Evolutionary conservation across 1,140 invertebrate genomes (phyloP), one percentile per base, ranked within the genome.

Genomic region (Maconellicoccus hirsutus): DNA sequence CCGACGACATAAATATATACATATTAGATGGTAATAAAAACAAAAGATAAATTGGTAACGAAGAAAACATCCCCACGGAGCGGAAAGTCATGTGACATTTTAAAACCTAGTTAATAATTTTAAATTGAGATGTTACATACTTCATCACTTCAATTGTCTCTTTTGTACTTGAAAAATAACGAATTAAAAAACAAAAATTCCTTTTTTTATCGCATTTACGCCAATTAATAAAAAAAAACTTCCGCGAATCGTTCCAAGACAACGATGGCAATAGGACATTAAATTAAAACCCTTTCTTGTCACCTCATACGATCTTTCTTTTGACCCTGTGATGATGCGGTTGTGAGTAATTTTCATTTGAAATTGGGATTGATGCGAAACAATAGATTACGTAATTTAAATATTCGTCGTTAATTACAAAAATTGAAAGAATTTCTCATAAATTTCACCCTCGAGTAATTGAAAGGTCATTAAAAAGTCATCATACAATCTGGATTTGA

Each of bases 381-480:
- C 16, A 52, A 3, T 52, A 3, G 6, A 33, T 33, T 33, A 52
- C 42, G 10, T 52, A 52, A 52, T 52, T 4, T 2, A 16, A 52
- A 52, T 52, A 19, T 52, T 14, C n/a, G 42, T 33, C 29, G 29
- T 19, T 52, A 52, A 14, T 52, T 19, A 19, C 42, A 52, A 52
- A 52, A 52, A 52, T 16, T 16, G 42, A 52, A 14, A 52, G 10
- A 14, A 52, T 52, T 52, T 52, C 42, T 52, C n/a, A 14, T 52
- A 52, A 52, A 52, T 52, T 52, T 52, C 42, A 52, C 42, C 42
- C 42, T 52, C 42, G 42, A 52, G 42, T 52, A 52, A 52, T 52
- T 52, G n/a, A 52, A 3, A 52, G n/a, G 42, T 14, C n/a, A 14
- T 14, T 52, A 52, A 52, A 52, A 52, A 52, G 42, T 52, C 42